Conservation (phyloP, 2,888 invertebrate species). For the Lithophane semibrunnea region DNA sequence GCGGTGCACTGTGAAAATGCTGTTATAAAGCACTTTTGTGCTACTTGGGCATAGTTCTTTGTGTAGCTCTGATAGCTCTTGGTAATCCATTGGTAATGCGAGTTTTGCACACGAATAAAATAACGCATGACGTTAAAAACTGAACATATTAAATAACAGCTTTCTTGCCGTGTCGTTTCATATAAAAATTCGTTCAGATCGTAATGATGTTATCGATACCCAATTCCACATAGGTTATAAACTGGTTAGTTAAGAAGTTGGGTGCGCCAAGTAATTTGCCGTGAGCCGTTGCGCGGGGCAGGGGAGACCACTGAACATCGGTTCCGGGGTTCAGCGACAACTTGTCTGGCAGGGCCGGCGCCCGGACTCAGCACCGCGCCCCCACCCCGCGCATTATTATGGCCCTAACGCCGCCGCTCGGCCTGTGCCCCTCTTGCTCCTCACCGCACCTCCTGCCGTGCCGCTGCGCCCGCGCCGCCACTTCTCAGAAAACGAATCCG, state of each 20-base stretch:
- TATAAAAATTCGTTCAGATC: slow-evolving; percentile 44
- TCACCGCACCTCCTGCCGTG: slow-evolving; percentile 65
- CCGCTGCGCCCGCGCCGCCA: slow-evolving; percentile 79
- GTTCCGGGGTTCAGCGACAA: slow-evolving; percentile 85
- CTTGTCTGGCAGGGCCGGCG: slow-evolving; percentile 87
- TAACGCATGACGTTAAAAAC: slow-evolving; percentile 6
- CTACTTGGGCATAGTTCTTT: too few relatives aligned
- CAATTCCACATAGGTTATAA: slow-evolving; percentile 72
- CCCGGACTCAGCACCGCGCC: slow-evolving; percentile 64
- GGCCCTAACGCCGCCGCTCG: slow-evolving; percentile 76
- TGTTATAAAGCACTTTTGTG: too few relatives aligned
- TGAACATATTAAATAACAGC: slow-evolving; percentile 19
- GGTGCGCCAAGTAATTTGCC: slow-evolving; percentile 81
- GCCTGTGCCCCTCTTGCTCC: slow-evolving; percentile 65
- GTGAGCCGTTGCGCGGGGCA: slow-evolving; percentile 66
- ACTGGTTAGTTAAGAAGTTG: slow-evolving; percentile 77
- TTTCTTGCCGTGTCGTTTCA: slow-evolving; percentile 31
- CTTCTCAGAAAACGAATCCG: slow-evolving; percentile 85
- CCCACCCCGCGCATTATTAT: slow-evolving; percentile 75
- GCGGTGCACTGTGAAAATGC: too few relatives aligned
- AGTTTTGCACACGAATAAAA: slow-evolving; percentile 5
- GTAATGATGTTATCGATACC: slow-evolving; percentile 68
- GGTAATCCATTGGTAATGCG: neutral
- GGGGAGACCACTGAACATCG: slow-evolving; percentile 68
- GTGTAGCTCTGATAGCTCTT: neutral